Evolutionary conservation across 2,113 vertebrate species (phyloP).

Genomic region (Arenaria interpres): DNA sequence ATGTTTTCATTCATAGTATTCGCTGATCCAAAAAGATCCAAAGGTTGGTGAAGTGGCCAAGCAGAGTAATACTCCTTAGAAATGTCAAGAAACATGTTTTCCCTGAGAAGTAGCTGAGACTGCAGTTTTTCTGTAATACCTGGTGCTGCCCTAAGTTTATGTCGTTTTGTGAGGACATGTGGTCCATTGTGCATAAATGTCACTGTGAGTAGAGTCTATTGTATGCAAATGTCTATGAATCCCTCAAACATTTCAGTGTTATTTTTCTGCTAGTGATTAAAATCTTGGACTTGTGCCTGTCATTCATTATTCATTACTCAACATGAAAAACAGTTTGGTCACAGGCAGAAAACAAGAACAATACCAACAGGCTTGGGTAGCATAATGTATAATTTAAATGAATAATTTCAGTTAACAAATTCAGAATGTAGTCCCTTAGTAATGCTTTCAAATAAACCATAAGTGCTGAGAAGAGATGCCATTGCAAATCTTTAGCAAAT

Average conservation of each 20-base stretch:
- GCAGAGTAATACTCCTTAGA: background rate
- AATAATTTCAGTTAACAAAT: slow-evolving; percentile 18
- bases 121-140: background rate
- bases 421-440: background rate
- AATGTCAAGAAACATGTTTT: background rate
- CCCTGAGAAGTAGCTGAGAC: background rate
- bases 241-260: background rate
- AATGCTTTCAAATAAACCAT: background rate
- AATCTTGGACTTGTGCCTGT: slow-evolving; percentile 46
- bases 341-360: slow-evolving; percentile 41
- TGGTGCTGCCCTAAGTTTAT: background rate
- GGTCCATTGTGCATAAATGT: background rate
- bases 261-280: slow-evolving; percentile 39
- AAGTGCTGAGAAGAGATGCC: background rate
- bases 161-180: background rate
- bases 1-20: background rate
- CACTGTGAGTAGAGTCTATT: background rate
- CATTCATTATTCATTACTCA: slow-evolving; percentile 54
- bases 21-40: background rate
- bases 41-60: background rate
- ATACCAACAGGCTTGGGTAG: background rate
- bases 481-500: background rate
- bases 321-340: background rate
- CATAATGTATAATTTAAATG: slow-evolving; percentile 39
- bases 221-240: slow-evolving; percentile 5